These are phyloP conservation scores for Aramus guarauna DNA, from an alignment of 2,113 vertebrate species.

Conservation along the genomic window DNA sequence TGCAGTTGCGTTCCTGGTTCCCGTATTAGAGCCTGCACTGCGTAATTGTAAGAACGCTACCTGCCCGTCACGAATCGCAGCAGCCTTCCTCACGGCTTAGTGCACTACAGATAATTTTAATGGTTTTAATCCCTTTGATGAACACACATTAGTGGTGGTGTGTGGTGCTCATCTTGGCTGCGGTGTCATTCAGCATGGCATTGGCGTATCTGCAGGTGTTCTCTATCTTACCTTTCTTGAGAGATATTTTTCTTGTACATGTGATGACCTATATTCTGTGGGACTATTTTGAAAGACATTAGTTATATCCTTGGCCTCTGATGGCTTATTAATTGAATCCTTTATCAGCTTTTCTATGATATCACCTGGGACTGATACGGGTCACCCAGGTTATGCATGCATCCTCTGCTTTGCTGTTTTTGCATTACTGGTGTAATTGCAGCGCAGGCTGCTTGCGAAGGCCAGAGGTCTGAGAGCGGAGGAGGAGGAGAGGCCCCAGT, in stretches of 20 bases:
- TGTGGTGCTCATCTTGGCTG: not conserved
- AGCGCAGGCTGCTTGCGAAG: not conserved
- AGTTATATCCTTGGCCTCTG: not conserved
- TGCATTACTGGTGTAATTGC: accelerated
- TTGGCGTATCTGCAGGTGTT: not conserved
- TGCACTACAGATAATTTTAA: not conserved
- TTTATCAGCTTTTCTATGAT: not conserved
- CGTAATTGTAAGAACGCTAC: not conserved
- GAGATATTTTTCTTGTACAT: not conserved
- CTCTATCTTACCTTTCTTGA: not conserved
- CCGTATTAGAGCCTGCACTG: not conserved
- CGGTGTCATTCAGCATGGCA: accelerated
- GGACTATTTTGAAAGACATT: not conserved
- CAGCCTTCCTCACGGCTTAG: not conserved
- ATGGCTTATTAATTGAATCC: not conserved
- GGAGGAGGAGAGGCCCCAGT: not conserved
- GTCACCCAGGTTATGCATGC: not conserved
- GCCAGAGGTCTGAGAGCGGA: not conserved
- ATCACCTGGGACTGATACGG: not conserved
- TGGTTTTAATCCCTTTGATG: not conserved
- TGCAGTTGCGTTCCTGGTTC: not conserved
- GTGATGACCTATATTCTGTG: not conserved
- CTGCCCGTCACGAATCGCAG: accelerated
- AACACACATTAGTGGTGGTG: not conserved
- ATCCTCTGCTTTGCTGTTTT: not conserved